Conservation (phyloP, 2,797 vertebrate species). For the Brachyrhaphis roseni region DNA sequence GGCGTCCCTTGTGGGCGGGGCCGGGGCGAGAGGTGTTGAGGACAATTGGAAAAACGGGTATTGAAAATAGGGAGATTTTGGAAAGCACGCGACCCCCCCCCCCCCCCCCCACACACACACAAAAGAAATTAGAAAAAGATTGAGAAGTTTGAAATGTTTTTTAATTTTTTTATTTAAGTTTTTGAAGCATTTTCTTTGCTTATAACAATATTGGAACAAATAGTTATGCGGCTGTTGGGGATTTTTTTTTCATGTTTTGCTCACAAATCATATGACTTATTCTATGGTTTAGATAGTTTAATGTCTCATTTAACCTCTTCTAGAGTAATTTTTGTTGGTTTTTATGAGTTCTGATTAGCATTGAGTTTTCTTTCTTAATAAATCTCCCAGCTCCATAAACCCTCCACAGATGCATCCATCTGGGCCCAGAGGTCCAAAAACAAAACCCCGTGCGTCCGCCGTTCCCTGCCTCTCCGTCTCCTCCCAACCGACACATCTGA, state of each 20-base stretch:
- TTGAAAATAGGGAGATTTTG: too few relatives aligned
- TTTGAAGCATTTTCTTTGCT: neutral
- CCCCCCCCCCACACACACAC: too few relatives aligned
- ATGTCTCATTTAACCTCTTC: neutral
- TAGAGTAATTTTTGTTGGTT: neutral
- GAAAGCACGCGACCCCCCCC: too few relatives aligned
- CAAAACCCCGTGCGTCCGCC: neutral
- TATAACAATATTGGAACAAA: neutral
- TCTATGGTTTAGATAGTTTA: neutral
- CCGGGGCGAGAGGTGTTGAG: too few relatives aligned
- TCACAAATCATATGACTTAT: neutral
- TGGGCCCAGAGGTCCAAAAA: slow-evolving; percentile 13
- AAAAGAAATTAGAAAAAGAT: too few relatives aligned
- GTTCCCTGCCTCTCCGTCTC: slow-evolving; percentile 26
- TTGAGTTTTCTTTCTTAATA: neutral
- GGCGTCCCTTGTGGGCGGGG: too few relatives aligned
- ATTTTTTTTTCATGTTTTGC: neutral
- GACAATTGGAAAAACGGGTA: too few relatives aligned
- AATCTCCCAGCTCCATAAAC: neutral
- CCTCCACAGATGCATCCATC: neutral
- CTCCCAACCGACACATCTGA: slow-evolving; percentile 25
- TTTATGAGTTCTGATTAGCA: neutral
- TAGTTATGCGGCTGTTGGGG: neutral
- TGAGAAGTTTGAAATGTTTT: too few relatives aligned
- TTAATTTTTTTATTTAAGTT: too few relatives aligned